A percentile compares a stretch with the other conserved stretches of the same genome.
phyloP scores from a whole-genome alignment of 2,888 invertebrate species.

The Brassicogethes aeneus region DNA sequence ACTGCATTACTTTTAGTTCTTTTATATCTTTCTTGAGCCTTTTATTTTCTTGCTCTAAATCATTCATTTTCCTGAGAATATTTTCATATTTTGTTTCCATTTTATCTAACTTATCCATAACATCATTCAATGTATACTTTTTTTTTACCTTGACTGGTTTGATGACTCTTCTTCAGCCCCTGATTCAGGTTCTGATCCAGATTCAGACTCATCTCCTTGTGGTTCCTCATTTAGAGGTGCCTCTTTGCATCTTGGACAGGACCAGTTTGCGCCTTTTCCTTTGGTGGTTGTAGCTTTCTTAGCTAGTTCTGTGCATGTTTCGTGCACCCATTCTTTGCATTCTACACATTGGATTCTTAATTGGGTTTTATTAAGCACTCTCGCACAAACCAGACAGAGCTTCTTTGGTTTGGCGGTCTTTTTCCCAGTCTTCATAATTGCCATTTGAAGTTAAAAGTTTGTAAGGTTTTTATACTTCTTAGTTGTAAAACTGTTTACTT shows the following conservation, averaged over 20 bases:
- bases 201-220: background rate
- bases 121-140: background rate
- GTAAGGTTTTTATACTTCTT: too few species aligned
- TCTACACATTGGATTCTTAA: background rate
- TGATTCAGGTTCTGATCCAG: slow-evolving; percentile 2
- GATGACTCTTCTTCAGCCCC: background rate
- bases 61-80: background rate
- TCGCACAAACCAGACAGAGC: too few species aligned
- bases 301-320: background rate
- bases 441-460: too few species aligned
- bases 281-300: background rate
- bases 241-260: background rate
- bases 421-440: too few species aligned
- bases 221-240: background rate
- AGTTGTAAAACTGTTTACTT: too few species aligned
- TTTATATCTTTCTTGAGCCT: background rate
- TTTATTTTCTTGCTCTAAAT: slow-evolving; percentile 1
- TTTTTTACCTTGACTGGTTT: background rate
- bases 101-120: slow-evolving; percentile 1
- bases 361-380: too few species aligned
- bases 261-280: background rate
- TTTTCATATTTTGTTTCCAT: slow-evolving; percentile 1
- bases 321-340: background rate
- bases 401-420: too few species aligned
- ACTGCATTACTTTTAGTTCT: background rate